Evolutionary conservation across 2,113 vertebrate species (phyloP), one percentile per base, ranked within the genome.

Genomic region (Forbesichthys agassizii): DNA sequence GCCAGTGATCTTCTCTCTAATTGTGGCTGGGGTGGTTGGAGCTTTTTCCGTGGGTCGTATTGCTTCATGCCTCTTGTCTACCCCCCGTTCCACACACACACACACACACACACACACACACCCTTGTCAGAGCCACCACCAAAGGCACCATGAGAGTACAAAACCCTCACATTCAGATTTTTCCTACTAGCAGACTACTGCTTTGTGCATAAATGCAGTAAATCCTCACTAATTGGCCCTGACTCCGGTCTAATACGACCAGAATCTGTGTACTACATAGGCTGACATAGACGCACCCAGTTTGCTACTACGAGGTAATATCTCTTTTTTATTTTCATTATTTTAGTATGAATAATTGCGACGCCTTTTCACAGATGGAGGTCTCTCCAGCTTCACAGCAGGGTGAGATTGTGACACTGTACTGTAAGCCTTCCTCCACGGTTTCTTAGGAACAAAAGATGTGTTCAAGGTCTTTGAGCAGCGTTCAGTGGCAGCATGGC

Each of bases 1-100:
- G 64, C 81, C 76, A 88, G 78, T 89, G 86, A 91, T 91, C 86
- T 83, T 66, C 75, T 84, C 88, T 91, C 83, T 91, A 88, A 90
- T 91, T 91, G 88, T 90, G 84, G 77, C 84, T 84, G 73, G 74
- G 78, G 74, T 87, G 84, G 82, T 85, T 52, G 69, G 82, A 81
- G 83, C 77, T 86, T 85, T 88, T 84, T 84, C 82, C 86, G 83
- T 69, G 11, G 51, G 71, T 81, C 81, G 86, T 84, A 86, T 88
- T 82, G 77, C 77, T 71, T 11, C 71, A 54, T 73, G 84, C 79
- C 82, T 79, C 80, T 86, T 88, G 74, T 79, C 71, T 71, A 80
- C 55, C 59, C 9, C 58, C 33, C 12, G 9, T 33, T 13, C 58
- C 58, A n/a, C 54, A 5, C 54, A 14, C 54, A 56, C 9, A 14